A percentile compares a stretch with the other conserved stretches of the same genome.
phyloP scores from a whole-genome alignment of 2,113 vertebrate species.

The Mustelus asterias region DNA sequence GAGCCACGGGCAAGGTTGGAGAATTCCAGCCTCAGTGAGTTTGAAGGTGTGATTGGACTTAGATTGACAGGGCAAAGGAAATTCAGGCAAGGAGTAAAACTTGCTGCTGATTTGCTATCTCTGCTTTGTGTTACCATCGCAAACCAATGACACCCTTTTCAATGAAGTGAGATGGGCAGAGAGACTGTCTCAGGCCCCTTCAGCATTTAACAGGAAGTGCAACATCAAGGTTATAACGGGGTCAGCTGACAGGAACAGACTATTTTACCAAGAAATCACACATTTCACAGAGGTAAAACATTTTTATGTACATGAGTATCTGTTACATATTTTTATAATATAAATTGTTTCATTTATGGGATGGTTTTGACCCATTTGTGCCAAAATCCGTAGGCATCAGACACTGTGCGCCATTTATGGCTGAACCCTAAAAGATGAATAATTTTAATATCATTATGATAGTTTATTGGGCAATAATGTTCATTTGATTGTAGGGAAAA shows the following conservation, averaged over 20 bases:
- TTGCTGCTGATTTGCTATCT: background rate
- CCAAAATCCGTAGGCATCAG: background rate
- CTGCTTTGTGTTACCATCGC: background rate
- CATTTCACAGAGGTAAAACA: background rate
- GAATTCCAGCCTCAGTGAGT: background rate
- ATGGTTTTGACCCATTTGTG: background rate
- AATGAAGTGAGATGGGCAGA: background rate
- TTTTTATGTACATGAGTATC: background rate
- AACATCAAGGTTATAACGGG: background rate
- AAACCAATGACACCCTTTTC: background rate
- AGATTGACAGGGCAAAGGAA: background rate
- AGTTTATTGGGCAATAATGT: background rate
- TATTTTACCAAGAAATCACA: background rate
- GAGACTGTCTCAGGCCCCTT: background rate
- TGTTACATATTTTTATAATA: background rate
- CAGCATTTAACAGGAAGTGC: background rate
- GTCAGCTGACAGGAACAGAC: background rate
- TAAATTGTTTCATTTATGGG: background rate
- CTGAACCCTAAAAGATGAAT: background rate
- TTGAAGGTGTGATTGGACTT: background rate
- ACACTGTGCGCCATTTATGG: background rate
- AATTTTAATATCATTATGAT: background rate
- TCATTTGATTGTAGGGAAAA: background rate
- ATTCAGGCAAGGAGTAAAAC: background rate
- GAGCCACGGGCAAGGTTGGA: no score